phyloP scores from a whole-genome alignment of 2,113 vertebrate genomes.

The Dromiciops gliroides region DNA sequence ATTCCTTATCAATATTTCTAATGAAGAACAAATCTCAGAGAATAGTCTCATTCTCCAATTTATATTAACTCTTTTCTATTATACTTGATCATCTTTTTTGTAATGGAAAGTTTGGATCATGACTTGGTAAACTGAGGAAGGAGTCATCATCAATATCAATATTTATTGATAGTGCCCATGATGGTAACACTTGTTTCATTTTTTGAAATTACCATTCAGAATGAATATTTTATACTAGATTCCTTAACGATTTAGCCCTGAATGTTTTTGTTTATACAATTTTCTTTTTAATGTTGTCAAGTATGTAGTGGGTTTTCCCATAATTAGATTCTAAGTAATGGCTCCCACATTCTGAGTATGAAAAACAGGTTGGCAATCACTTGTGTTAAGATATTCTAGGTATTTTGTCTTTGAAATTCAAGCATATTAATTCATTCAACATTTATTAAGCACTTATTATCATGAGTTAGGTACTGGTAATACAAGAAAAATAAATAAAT shows the following conservation, averaged over 20 bases:
- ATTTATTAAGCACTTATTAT: not conserved
- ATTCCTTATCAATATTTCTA: not conserved
- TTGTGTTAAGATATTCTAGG: constrained; percentile 55
- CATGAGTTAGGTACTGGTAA: not conserved
- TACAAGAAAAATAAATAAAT: not conserved
- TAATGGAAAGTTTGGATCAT: constrained; percentile 58
- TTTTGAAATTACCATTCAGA: constrained; percentile 81
- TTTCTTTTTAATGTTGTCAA: constrained; percentile 79
- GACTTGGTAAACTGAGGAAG: constrained; percentile 67
- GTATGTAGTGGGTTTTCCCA: constrained; percentile 68
- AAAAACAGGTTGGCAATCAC: constrained; percentile 66
- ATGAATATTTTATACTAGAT: constrained; percentile 81
- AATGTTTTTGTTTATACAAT: constrained; percentile 80
- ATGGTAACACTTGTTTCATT: constrained; percentile 79
- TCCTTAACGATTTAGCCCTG: constrained; percentile 81
- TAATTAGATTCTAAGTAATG: constrained; percentile 75
- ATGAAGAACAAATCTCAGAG: not conserved
- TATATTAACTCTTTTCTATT: constrained; percentile 30
- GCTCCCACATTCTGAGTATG: constrained; percentile 64
- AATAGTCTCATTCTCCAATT: constrained; percentile 67
- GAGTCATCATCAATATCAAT: constrained; percentile 67
- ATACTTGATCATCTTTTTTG: constrained; percentile 28
- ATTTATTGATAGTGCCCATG: constrained; percentile 82
- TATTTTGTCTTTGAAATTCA: constrained; percentile 68
- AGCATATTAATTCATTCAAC: not conserved